Evolutionary conservation across 2,797 vertebrate genomes (phyloP).

Genomic region (Eupleurogrammus muticus): DNA sequence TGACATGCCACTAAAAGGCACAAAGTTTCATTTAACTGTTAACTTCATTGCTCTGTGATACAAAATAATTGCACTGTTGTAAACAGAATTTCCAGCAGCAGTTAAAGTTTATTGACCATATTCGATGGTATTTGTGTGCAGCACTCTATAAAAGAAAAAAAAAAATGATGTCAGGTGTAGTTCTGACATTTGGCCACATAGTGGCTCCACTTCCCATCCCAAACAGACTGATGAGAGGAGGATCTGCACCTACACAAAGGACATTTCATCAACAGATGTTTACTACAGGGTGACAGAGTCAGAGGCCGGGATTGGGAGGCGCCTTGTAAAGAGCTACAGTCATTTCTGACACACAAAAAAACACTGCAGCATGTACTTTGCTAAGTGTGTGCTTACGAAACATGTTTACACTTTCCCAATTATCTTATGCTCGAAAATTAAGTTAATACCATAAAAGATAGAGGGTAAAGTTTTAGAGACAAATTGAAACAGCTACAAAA

Average conservation of each 20-base stretch:
- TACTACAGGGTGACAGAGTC: slow-evolving; percentile 59
- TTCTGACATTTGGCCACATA: slow-evolving; percentile 63
- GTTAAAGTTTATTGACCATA: slow-evolving; percentile 47
- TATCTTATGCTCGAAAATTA: not conserved
- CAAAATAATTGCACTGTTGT: slow-evolving; percentile 20
- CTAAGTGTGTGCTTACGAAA: not conserved
- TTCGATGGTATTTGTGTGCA: slow-evolving; percentile 40
- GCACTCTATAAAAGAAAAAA: slow-evolving; percentile 10
- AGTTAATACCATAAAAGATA: slow-evolving; percentile 4
- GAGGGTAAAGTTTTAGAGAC: not conserved
- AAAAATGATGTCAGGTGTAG: slow-evolving; percentile 20
- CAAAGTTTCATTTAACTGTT: slow-evolving; percentile 33
- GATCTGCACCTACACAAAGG: slow-evolving; percentile 57
- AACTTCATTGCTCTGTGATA: slow-evolving; percentile 32
- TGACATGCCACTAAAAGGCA: slow-evolving; percentile 44
- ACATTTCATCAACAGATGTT: slow-evolving; percentile 77
- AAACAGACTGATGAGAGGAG: slow-evolving; percentile 6
- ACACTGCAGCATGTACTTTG: too few species aligned
- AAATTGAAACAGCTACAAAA: not conserved
- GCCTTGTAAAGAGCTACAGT: slow-evolving; percentile 41
- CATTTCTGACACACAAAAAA: slow-evolving; percentile 24
- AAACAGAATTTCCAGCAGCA: slow-evolving; percentile 17
- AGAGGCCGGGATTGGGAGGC: slow-evolving; percentile 48
- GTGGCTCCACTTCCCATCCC: slow-evolving; percentile 66
- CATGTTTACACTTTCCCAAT: not conserved